phyloP scores from a whole-genome alignment of 2,797 vertebrate species.

The Danionella dracula region DNA sequence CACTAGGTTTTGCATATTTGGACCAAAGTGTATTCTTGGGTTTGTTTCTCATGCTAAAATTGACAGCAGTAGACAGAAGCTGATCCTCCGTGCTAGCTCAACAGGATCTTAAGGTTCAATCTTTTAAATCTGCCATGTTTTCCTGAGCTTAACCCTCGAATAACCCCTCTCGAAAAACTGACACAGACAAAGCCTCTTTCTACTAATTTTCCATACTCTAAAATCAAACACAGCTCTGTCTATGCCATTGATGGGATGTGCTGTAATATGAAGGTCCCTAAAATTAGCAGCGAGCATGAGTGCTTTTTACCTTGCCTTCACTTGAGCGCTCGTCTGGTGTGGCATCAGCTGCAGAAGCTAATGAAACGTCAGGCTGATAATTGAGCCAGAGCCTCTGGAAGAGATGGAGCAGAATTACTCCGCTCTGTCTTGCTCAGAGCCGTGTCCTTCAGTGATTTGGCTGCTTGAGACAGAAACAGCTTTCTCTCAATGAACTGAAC shows the following conservation, averaged over 20 bases:
- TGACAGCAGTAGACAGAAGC: constrained; percentile 70
- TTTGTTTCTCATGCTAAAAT: constrained; percentile 70
- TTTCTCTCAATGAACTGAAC: constrained; percentile 18
- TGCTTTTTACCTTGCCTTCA: constrained; percentile 17
- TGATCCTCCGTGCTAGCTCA: constrained; percentile 60
- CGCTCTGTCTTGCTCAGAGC: constrained; percentile 9
- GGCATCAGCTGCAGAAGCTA: constrained; percentile 75
- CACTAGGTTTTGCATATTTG: constrained; percentile 9
- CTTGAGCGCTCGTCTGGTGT: constrained; percentile 66
- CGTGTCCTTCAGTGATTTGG: constrained; percentile 1
- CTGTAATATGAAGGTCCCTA: background rate
- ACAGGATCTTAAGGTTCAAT: constrained; percentile 30
- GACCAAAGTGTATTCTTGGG: constrained; percentile 52
- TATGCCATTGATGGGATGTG: background rate
- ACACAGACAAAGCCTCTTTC: constrained; percentile 11
- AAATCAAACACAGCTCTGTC: background rate
- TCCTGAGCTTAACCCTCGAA: constrained; percentile 28
- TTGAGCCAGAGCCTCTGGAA: constrained; percentile 61
- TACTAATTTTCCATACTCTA: constrained; percentile 11
- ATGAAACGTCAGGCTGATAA: constrained; percentile 79
- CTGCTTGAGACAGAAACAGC: constrained; percentile 19
- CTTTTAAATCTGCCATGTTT: constrained; percentile 40
- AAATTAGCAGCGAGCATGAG: background rate
- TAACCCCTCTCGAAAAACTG: constrained; percentile 16
- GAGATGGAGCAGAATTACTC: constrained; percentile 60